phyloP scores from a whole-genome alignment of 2,797 vertebrate genomes.

The Garrulus glandarius region DNA sequence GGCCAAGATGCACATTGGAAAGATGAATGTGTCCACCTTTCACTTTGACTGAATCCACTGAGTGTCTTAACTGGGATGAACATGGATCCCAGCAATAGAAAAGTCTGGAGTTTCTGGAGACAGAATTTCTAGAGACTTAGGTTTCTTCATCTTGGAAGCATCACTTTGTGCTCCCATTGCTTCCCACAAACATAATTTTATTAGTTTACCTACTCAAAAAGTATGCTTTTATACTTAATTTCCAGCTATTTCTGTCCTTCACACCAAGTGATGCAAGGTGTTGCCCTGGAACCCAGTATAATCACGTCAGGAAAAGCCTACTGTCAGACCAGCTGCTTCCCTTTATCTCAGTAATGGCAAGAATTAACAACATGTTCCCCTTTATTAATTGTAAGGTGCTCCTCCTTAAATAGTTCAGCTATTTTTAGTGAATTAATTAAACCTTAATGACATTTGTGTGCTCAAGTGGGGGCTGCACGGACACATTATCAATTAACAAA shows the following conservation, averaged over 20 bases:
- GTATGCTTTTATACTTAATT: neutral
- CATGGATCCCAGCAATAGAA: accelerated
- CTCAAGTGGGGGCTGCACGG: neutral
- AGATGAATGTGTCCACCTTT: neutral
- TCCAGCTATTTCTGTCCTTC: neutral
- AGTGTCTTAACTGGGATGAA: neutral
- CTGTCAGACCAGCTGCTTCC: neutral
- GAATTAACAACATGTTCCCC: neutral
- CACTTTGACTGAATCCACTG: neutral
- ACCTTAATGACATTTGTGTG: neutral
- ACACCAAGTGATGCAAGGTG: neutral
- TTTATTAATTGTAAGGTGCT: neutral
- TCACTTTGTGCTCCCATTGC: neutral
- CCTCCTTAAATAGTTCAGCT: constrained; percentile 1
- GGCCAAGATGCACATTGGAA: neutral
- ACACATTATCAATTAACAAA: neutral
- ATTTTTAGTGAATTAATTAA: constrained; percentile 32
- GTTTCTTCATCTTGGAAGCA: neutral
- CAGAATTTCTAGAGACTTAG: neutral
- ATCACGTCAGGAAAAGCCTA: neutral
- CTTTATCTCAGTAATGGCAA: neutral
- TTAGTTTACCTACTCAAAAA: neutral
- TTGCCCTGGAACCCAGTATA: neutral
- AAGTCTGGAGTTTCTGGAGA: neutral
- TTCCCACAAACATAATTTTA: neutral